Evolutionary conservation across 1,140 invertebrate species (phyloP).

Genomic region (Luehdorfia chinensis): DNA sequence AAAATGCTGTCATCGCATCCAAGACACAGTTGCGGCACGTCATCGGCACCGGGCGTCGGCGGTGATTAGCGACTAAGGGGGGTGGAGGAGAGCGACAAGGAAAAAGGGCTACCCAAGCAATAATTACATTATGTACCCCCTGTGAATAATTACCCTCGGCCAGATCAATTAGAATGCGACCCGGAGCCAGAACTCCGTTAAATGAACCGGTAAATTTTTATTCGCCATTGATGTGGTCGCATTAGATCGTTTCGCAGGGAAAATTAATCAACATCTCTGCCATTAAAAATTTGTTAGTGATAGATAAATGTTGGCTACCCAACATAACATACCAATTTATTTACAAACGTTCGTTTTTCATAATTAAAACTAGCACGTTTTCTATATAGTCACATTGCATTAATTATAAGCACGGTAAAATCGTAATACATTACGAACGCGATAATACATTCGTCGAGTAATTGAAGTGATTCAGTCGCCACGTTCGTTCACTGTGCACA

Average conservation of each 20-base stretch:
- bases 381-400: not conserved
- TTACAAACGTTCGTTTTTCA: too few relatives aligned
- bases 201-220: constrained; percentile 63
- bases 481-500: constrained; percentile 36
- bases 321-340: too few relatives aligned
- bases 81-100: constrained; percentile 49
- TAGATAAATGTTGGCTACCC: too few relatives aligned
- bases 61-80: constrained; percentile 49
- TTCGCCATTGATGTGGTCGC: too few relatives aligned
- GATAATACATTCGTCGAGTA: constrained; percentile 31
- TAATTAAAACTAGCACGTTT: not conserved
- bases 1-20: constrained; percentile 67
- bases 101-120: constrained; percentile 66
- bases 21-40: constrained; percentile 57
- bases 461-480: constrained; percentile 41
- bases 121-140: constrained; percentile 69
- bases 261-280: too few relatives aligned
- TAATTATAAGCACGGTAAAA: not conserved
- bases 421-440: constrained; percentile 6
- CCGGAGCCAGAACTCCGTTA: constrained; percentile 40
- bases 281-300: too few relatives aligned
- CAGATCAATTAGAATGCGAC: constrained; percentile 65
- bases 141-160: constrained; percentile 65
- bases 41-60: constrained; percentile 58
- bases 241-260: too few relatives aligned